Evolutionary conservation across 2,888 invertebrate genomes (phyloP), one percentile per base, ranked within the genome.

Genomic region (Lacanobia oleracea): DNA sequence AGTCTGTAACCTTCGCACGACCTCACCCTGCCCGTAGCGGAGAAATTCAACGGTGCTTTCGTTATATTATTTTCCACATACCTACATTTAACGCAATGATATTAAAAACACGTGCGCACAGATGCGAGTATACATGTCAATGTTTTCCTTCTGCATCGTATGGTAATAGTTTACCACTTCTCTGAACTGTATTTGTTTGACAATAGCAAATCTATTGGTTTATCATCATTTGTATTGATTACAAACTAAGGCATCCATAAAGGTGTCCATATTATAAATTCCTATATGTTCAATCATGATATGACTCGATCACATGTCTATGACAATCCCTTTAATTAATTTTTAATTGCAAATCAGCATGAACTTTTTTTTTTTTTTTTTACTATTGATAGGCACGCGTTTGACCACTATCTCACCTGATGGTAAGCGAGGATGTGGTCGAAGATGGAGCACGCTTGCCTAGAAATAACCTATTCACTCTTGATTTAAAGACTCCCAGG

Each of bases 1-100:
- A 72, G 53, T 51, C 50, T 59, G 10, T 69, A 63, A 72, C 83
- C 74, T 80, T 74, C 45, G 21, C 10, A 10, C 40, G 69, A 77
- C 83, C 81, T 83, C 69, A 61, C 61, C 61, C 59, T 59, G 57
- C 12, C 27, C 37, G 53, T 27, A 67, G 61, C 62, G 16, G 59
- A 69, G 50, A 67, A 74, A 63, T 64, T 66, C n/a, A 66, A 56
- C 56, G 12, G 23, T 66, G 48, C 37, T 81, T 77, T 73, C 51
- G 60, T 48, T 37, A 67, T 51, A 16, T 60, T 37, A 69, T 21
- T 12, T 54, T 50, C 59, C 21, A 48, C 43, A 0, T 48, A 48
- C 48, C 33, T 56, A 18, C 18, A 57, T 54, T 21, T 45, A 23
- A 53, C 43, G 54, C 21, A 70, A 53, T 60, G 21, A 4, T 43